Base-by-base conservation (phyloP, 2,888 invertebrate species). In the Apamea anceps region DNA sequence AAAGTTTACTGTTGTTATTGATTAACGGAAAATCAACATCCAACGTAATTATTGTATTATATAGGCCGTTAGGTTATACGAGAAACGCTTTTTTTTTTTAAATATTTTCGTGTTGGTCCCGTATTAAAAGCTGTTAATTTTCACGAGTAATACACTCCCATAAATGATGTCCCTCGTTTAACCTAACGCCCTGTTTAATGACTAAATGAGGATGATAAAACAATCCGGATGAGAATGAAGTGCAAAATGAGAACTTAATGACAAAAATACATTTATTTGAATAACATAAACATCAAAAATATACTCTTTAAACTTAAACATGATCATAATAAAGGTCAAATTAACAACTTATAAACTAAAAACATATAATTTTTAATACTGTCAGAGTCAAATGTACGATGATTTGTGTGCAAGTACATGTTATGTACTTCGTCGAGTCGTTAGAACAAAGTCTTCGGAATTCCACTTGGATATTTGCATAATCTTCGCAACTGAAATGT, bases 311-410 rank as follows among this genome's bases (percentile, higher is more conserved):
- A 48, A 70, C 68, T 42, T 70, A 70, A 79, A 70, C 15, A 68
- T 79, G 25, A 32, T 37, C 18, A 51, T 60, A 7, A 7, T 28
- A 57, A 66, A 25, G 6, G 57, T 66, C 80, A 65, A 75, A 66
- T 57, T 25, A 25, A n/a, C 37, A 74, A 82, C 15, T 42, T 70
- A 63, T n/a, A 32, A 48, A 32, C 60, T 86, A 84, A 72, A 81
- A 75, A 72, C 60, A 86, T 77, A 88, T 45, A 88, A 85, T 54
- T 77, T 89, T 92, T 48, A 94, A 87, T 75, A 94, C 75, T 10
- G 91, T 89, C 62, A 93, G 91, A 1, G 92, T 92, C 18, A 95
- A 80, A 79, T 93, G 88, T 25, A 94, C 82, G 25, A 94, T 88
- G 15, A 92, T 78, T 81, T 92, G 91, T 32, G 88, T 89, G 25